phyloP scores from a whole-genome alignment of 2,113 vertebrate genomes.

The Apus apus region DNA sequence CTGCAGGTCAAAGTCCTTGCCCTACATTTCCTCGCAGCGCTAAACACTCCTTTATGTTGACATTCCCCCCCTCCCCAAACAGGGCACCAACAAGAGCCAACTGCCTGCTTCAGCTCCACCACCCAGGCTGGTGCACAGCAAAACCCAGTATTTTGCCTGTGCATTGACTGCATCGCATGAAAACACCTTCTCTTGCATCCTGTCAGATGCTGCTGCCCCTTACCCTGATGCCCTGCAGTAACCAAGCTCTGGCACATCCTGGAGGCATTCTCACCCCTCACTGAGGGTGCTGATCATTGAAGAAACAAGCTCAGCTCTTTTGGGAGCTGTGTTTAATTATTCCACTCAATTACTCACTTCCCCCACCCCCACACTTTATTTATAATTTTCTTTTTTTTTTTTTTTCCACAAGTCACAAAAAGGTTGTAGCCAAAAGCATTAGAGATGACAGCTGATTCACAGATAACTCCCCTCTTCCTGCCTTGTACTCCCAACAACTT shows the following conservation, averaged over 20 bases:
- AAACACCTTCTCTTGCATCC: background rate
- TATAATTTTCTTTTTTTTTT: background rate
- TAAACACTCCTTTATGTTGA: background rate
- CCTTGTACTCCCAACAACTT: constrained; percentile 24
- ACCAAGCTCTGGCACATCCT: background rate
- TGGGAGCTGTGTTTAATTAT: constrained; percentile 28
- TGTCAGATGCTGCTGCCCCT: background rate
- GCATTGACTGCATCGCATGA: background rate
- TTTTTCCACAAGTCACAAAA: background rate
- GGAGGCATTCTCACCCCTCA: background rate
- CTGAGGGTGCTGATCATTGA: background rate
- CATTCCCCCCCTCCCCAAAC: background rate
- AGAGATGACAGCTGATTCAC: constrained; percentile 49
- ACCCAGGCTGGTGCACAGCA: background rate
- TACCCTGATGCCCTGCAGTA: background rate
- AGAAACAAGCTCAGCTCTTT: background rate
- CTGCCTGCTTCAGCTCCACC: background rate
- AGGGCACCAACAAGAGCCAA: background rate
- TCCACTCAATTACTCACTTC: constrained; percentile 48
- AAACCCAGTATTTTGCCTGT: fast-evolving
- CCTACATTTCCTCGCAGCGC: background rate
- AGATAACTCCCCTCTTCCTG: constrained; percentile 1
- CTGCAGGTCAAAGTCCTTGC: background rate
- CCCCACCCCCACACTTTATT: constrained; percentile 8
- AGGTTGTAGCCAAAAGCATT: constrained; percentile 41